phyloP scores from a whole-genome alignment of 2,797 vertebrate species.

The Micrastur ruficollis region DNA sequence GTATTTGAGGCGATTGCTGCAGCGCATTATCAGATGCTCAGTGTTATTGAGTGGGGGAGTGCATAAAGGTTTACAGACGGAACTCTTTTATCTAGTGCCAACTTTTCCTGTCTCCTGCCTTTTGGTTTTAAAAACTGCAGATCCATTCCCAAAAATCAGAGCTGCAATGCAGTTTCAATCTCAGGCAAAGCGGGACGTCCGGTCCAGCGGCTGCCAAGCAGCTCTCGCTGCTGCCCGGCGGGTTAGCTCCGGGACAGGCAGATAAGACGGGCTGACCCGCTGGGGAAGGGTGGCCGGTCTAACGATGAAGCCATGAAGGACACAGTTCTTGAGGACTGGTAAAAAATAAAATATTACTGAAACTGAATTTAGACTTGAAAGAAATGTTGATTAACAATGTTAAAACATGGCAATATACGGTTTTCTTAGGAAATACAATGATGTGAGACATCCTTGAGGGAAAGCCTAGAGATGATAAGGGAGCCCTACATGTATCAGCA shows the following conservation, averaged over 20 bases:
- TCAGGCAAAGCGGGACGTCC: background rate
- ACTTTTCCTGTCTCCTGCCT: background rate
- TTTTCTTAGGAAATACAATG: background rate
- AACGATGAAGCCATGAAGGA: background rate
- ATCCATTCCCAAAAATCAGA: background rate
- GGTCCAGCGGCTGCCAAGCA: background rate
- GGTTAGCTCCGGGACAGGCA: background rate
- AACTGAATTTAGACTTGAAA: background rate
- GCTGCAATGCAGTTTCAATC: no score
- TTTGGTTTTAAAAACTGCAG: background rate
- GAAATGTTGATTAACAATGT: background rate
- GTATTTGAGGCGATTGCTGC: background rate
- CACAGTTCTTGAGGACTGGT: background rate
- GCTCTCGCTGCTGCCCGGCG: fast-evolving
- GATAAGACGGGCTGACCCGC: background rate
- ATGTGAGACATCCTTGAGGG: background rate
- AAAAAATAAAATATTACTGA: background rate
- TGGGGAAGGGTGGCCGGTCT: background rate
- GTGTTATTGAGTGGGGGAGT: background rate
- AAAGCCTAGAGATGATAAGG: background rate
- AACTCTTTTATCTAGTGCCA: background rate
- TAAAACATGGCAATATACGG: background rate
- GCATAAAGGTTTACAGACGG: background rate
- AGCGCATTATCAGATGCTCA: background rate
- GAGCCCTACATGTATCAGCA: background rate